These are phyloP conservation scores for Oreocharis arfaki DNA, from an alignment of 2,113 vertebrate species.

Conservation along the genomic window DNA sequence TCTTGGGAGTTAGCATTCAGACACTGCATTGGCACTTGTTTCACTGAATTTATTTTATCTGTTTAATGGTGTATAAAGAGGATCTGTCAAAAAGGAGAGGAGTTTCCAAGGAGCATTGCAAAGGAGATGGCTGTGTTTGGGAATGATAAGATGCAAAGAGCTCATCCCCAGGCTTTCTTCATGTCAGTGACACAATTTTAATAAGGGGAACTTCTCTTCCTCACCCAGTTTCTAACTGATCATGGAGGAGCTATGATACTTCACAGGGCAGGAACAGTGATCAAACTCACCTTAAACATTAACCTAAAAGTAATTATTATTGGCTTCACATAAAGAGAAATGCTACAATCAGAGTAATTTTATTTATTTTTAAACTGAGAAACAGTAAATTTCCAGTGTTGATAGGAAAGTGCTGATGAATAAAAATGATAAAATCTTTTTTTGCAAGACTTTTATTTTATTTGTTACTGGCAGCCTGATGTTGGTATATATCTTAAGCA, in stretches of 20 bases:
- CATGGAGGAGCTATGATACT: neutral
- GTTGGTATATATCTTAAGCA: neutral
- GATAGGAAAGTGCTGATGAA: neutral
- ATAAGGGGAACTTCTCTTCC: neutral
- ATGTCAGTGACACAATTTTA: neutral
- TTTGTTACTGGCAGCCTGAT: neutral
- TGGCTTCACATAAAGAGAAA: conserved; percentile 1
- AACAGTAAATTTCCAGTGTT: neutral
- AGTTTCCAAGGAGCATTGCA: neutral
- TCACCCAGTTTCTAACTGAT: neutral
- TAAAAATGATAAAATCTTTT: neutral
- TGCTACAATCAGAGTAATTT: neutral
- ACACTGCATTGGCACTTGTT: neutral
- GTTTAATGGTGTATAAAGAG: neutral
- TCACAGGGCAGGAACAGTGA: neutral
- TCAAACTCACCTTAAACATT: neutral
- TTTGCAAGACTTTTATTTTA: neutral
- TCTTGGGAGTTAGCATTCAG: neutral
- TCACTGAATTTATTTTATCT: neutral
- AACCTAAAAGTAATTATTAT: neutral
- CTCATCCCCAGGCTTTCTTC: neutral
- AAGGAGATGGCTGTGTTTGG: neutral
- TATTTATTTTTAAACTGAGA: neutral
- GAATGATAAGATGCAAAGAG: neutral
- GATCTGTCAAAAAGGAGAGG: neutral